A percentile compares a stretch with the other conserved stretches of the same genome.
phyloP scores from a whole-genome alignment of 2,888 invertebrate species.

The Steromphala cineraria region DNA sequence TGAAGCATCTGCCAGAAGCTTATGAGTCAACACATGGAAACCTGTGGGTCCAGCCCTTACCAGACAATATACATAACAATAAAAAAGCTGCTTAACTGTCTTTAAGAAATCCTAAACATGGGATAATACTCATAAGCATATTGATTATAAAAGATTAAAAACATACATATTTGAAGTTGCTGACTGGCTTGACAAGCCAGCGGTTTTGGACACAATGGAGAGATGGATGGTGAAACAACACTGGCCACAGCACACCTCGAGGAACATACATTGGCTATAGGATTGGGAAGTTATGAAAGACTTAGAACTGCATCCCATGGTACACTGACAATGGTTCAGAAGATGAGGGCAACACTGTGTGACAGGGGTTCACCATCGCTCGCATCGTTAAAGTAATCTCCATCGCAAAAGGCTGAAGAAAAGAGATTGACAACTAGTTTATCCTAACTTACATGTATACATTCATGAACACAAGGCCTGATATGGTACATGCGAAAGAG shows the following conservation, averaged over 20 bases:
- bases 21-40: too few species aligned
- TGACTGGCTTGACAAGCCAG: too few species aligned
- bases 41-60: conserved; percentile 10
- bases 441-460: too few species aligned
- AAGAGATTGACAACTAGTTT: too few species aligned
- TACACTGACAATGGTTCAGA: neutral
- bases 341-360: neutral
- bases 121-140: neutral
- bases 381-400: too few species aligned
- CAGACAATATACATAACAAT: conserved; percentile 2
- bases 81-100: neutral
- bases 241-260: neutral
- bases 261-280: neutral
- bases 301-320: conserved; percentile 17
- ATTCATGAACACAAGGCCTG: too few species aligned
- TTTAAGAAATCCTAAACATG: conserved; percentile 2
- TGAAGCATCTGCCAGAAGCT: too few species aligned
- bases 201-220: neutral
- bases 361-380: too few species aligned
- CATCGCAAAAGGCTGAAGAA: too few species aligned
- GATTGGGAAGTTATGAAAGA: conserved; percentile 12
- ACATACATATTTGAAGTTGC: too few species aligned
- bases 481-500: too few species aligned
- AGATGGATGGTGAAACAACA: neutral
- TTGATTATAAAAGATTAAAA: too few species aligned